Conservation (phyloP, 2,797 vertebrate species). For the Dendrocincla tyrannina region DNA sequence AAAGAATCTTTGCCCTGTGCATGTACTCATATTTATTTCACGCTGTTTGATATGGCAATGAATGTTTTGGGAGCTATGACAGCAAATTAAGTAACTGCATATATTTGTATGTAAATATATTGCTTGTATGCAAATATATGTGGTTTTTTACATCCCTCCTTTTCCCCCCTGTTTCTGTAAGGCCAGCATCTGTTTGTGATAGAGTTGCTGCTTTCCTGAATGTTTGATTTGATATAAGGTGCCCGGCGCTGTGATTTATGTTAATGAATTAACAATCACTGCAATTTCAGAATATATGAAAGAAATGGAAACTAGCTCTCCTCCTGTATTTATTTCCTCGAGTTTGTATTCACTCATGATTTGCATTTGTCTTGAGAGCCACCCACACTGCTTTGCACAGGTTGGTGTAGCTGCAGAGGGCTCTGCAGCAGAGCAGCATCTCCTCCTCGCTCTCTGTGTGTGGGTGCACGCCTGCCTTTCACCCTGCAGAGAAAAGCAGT, state of each 20-base stretch:
- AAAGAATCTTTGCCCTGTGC: not conserved
- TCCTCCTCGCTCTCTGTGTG: not conserved
- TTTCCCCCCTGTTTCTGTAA: not conserved
- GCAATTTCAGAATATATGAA: not conserved
- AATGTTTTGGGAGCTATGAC: not conserved
- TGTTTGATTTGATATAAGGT: not conserved
- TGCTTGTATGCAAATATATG: not conserved
- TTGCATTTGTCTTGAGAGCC: constrained; percentile 19
- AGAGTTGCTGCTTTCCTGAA: not conserved
- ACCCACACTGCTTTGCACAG: not conserved
- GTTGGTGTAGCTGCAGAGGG: not conserved
- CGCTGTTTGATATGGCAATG: not conserved
- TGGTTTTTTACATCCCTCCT: not conserved
- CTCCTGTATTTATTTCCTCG: not conserved
- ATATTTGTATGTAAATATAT: not conserved
- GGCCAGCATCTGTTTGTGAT: not conserved
- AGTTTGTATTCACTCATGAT: not conserved
- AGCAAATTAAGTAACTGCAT: not conserved
- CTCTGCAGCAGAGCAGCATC: not conserved
- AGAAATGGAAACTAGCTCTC: not conserved
- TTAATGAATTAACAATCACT: not conserved
- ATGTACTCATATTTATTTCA: not conserved
- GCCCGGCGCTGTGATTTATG: not conserved
- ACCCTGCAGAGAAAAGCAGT: not conserved
- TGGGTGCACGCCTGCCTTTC: not conserved